Percentiles rank a stretch among this genome's conserved stretches.
Evolutionary conservation across 1,140 invertebrate species (phyloP).

Genomic region (Drosophila prosaltans): DNA sequence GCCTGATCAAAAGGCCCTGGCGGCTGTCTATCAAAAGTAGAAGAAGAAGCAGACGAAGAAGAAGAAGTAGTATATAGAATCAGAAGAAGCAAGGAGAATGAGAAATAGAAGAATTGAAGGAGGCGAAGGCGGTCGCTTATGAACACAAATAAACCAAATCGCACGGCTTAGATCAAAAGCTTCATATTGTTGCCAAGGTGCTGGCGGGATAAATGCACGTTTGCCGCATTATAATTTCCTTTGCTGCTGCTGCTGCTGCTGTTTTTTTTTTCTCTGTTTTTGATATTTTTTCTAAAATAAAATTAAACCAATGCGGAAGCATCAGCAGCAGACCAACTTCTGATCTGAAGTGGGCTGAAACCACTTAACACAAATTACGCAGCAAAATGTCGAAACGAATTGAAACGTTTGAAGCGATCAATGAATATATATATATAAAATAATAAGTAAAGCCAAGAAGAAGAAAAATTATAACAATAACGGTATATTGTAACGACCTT

Average conservation of each 20-base stretch:
- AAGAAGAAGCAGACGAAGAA: not conserved
- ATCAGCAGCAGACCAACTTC: conserved; percentile 14
- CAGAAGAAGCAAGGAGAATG: not conserved
- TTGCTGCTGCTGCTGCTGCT: conserved; percentile 29
- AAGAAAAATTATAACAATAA: no score
- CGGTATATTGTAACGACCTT: no score
- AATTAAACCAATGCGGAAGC: conserved; percentile 47
- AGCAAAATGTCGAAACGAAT: conserved; percentile 82
- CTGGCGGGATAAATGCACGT: conserved; percentile 74
- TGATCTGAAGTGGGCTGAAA: conserved; percentile 76
- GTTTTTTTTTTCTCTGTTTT: conserved; percentile 26
- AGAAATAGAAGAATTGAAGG: conserved; percentile 32
- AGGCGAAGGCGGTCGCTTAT: conserved; percentile 60
- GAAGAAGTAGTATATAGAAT: no score
- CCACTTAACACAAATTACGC: conserved; percentile 83
- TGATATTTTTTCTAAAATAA: conserved; percentile 65
- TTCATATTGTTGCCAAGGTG: conserved; percentile 31
- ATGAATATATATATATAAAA: conserved; percentile 46
- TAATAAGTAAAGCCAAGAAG: no score
- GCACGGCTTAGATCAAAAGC: conserved; percentile 71
- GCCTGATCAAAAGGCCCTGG: conserved; percentile 71
- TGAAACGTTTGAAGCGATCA: conserved; percentile 70
- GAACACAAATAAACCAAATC: conserved; percentile 81
- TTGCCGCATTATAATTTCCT: conserved; percentile 76
- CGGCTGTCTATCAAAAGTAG: conserved; percentile 29